Evolutionary conservation across 2,797 vertebrate species (phyloP).

Genomic region (Oryzias sinensis): DNA sequence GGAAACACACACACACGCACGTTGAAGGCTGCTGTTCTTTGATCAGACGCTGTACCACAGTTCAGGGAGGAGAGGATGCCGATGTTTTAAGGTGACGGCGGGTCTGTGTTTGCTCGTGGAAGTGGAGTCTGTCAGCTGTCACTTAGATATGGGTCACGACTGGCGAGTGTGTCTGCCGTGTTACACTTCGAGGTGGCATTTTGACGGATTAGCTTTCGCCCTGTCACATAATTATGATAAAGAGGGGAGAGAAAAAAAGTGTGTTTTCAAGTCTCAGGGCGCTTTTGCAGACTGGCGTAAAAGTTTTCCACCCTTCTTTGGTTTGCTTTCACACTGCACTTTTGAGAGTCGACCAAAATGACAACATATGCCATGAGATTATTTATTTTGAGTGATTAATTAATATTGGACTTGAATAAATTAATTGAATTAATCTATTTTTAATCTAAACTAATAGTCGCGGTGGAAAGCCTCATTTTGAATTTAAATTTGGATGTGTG

Average conservation of each 20-base stretch:
- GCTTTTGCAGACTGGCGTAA: neutral
- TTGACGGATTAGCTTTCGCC: slow-evolving; percentile 20
- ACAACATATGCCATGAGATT: too few relatives aligned
- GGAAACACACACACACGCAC: slow-evolving; percentile 29
- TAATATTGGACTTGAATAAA: too few relatives aligned
- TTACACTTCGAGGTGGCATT: slow-evolving; percentile 24
- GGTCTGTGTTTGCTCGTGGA: slow-evolving; percentile 13
- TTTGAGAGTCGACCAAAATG: too few relatives aligned
- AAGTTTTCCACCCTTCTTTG: too few relatives aligned
- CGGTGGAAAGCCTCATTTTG: too few relatives aligned
- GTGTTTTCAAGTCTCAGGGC: neutral
- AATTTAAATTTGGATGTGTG: too few relatives aligned
- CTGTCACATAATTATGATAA: slow-evolving; percentile 2
- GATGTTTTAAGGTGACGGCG: slow-evolving; percentile 60
- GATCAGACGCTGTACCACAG: slow-evolving; percentile 48
- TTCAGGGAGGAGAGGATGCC: slow-evolving; percentile 46
- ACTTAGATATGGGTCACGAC: slow-evolving; percentile 52
- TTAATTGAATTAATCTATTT: too few relatives aligned
- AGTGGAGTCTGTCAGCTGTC: slow-evolving; percentile 31
- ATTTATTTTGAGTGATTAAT: too few relatives aligned
- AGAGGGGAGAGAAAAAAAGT: neutral
- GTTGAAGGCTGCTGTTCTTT: slow-evolving; percentile 53
- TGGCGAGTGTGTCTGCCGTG: slow-evolving; percentile 28
- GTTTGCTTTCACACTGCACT: too few relatives aligned
- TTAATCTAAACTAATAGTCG: too few relatives aligned